These are phyloP conservation scores for Cydia fagiglandana DNA, from an alignment of 1,140 invertebrate species.

Conservation along the genomic window DNA sequence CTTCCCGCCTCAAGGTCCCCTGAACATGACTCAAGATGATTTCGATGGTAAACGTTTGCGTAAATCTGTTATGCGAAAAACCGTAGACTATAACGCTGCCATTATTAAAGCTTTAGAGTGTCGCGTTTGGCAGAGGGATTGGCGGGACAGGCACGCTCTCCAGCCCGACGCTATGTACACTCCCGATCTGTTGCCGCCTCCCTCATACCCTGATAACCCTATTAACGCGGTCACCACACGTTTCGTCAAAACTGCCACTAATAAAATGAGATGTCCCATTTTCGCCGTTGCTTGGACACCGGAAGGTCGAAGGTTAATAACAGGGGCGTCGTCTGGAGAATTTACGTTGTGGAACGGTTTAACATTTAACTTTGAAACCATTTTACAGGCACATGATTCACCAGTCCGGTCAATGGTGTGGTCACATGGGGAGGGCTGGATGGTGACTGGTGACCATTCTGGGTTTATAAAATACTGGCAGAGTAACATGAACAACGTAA, in stretches of 20 bases:
- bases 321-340: conserved; percentile 99
- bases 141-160: conserved; percentile 89
- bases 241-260: conserved; percentile 99
- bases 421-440: conserved; percentile 99
- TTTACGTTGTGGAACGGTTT: conserved; percentile 99
- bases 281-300: conserved; percentile 99
- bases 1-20: conserved; percentile 79
- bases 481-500: conserved; percentile 99
- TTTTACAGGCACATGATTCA: conserved; percentile 99
- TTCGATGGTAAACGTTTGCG: conserved; percentile 97
- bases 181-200: conserved; percentile 92
- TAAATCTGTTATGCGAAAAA: conserved; percentile 98
- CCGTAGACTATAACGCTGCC: conserved; percentile 98
- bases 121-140: conserved; percentile 96
- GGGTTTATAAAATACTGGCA: conserved; percentile 99
- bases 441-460: conserved; percentile 99
- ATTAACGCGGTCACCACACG: conserved; percentile 98
- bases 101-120: conserved; percentile 95
- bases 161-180: conserved; percentile 96
- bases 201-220: conserved; percentile 94
- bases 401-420: conserved; percentile 99
- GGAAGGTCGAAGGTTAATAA: conserved; percentile 97
- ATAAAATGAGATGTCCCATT: conserved; percentile 99
- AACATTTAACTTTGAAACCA: conserved; percentile 99
- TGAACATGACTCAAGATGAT: conserved; percentile 88